These are phyloP conservation scores for Pseudomyrmex gracilis DNA, from an alignment of 1,140 invertebrate species.

Conservation along the genomic window DNA sequence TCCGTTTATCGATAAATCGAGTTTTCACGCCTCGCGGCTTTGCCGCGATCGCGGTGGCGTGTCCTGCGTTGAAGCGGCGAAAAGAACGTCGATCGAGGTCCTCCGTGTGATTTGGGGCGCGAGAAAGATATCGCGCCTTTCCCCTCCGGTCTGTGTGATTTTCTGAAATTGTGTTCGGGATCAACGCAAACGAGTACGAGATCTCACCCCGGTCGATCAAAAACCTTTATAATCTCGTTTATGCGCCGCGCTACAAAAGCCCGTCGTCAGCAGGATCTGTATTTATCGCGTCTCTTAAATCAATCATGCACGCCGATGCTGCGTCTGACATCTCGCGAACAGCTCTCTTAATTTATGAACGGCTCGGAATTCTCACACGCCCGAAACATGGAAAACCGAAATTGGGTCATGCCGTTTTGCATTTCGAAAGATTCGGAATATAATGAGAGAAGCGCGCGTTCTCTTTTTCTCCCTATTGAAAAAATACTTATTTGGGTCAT, in stretches of 20 bases:
- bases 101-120: slow-evolving; percentile 37
- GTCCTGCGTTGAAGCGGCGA: slow-evolving; percentile 21
- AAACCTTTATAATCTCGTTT: slow-evolving; percentile 50
- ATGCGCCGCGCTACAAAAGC: slow-evolving; percentile 33
- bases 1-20: slow-evolving; percentile 67
- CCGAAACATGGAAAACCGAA: slow-evolving; percentile 42
- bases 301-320: slow-evolving; percentile 43
- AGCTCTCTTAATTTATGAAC: slow-evolving; percentile 55
- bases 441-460: not conserved
- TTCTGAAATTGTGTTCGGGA: slow-evolving; percentile 41
- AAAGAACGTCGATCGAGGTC: slow-evolving; percentile 26
- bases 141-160: slow-evolving; percentile 12
- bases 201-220: slow-evolving; percentile 31
- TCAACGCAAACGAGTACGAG: not conserved
- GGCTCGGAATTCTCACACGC: not conserved
- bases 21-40: slow-evolving; percentile 49
- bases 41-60: not conserved
- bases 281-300: slow-evolving; percentile 61
- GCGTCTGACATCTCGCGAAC: slow-evolving; percentile 39
- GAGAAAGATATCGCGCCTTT: slow-evolving; percentile 35
- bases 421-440: slow-evolving; percentile 9
- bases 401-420: slow-evolving; percentile 13
- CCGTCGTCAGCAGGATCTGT: slow-evolving; percentile 36
- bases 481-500: slow-evolving; percentile 4
- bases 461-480: not conserved